These are phyloP conservation scores for Sigmodon hispidus DNA, from an alignment of 2,113 vertebrate species.

Conservation along the genomic window DNA sequence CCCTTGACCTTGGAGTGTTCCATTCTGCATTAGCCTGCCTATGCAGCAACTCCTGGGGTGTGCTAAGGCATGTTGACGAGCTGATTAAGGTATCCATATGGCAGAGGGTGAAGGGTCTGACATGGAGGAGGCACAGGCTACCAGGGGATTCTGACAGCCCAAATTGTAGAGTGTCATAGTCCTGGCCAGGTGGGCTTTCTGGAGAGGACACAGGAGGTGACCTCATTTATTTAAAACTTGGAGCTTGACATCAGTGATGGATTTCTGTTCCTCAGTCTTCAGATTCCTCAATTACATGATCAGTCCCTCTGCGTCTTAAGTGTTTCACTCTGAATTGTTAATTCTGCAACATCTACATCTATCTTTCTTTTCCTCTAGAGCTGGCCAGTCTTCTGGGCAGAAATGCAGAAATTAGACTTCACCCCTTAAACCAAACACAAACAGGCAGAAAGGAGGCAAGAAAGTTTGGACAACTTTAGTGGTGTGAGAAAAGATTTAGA, in stretches of 20 bases:
- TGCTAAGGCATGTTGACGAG: not conserved
- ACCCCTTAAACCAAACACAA: fast-evolving
- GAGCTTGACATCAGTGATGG: not conserved
- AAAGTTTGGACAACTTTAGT: not conserved
- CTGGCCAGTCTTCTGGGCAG: not conserved
- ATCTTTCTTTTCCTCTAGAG: not conserved
- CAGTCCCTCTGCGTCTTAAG: conserved; percentile 30
- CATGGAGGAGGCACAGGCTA: fast-evolving
- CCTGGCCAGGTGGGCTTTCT: not conserved
- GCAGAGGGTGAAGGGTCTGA: not conserved
- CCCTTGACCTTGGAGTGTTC: not conserved
- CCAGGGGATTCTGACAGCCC: too few relatives aligned
- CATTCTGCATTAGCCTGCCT: not conserved
- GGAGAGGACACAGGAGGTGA: not conserved
- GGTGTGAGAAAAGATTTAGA: not conserved
- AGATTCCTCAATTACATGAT: not conserved
- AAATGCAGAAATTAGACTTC: not conserved
- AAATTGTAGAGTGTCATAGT: not conserved
- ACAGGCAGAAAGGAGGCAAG: fast-evolving
- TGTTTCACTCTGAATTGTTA: conserved; percentile 14
- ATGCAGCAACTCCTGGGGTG: fast-evolving
- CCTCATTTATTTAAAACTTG: not conserved
- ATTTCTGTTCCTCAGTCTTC: conserved; percentile 34
- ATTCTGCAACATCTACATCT: not conserved
- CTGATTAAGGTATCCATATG: not conserved